Percentiles rank a stretch among this genome's conserved stretches.
phyloP scores from a whole-genome alignment of 2,113 vertebrate genomes.

The Girardinichthys multiradiatus region DNA sequence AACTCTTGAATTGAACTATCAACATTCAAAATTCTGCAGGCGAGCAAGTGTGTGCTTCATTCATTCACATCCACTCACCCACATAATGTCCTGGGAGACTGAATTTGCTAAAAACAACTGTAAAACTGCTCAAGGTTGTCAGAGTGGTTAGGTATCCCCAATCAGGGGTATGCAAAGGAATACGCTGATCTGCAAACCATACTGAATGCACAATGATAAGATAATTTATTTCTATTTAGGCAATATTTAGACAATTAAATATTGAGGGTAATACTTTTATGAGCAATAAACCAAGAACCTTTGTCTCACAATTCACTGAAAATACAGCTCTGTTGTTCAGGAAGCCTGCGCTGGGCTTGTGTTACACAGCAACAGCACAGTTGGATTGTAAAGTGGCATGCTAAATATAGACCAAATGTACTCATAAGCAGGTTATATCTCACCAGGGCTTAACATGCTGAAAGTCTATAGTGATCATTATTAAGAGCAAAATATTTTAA shows the following conservation, averaged over 20 bases:
- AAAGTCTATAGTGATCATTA: too few relatives aligned
- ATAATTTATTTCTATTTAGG: too few relatives aligned
- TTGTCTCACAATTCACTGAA: background rate
- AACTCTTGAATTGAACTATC: background rate
- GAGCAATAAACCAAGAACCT: background rate
- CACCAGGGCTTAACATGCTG: too few relatives aligned
- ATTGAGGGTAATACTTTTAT: background rate
- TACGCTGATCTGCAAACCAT: too few relatives aligned
- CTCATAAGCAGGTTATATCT: background rate
- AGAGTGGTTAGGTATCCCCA: slow-evolving; percentile 11
- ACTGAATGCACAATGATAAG: too few relatives aligned
- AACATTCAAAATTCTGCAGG: background rate
- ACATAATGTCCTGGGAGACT: background rate
- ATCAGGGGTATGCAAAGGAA: background rate
- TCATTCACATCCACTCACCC: background rate
- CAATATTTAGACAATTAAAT: background rate
- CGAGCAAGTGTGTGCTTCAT: background rate
- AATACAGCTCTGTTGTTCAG: background rate
- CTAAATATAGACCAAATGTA: background rate
- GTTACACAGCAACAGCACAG: too few relatives aligned
- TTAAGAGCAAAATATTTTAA: too few relatives aligned
- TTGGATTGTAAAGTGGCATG: background rate
- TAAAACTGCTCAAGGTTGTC: slow-evolving; percentile 16
- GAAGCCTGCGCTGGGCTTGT: background rate
- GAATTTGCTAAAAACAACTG: background rate